These are phyloP conservation scores for Xenentodon cancila DNA, from an alignment of 2,797 vertebrate species.

Conservation along the genomic window DNA sequence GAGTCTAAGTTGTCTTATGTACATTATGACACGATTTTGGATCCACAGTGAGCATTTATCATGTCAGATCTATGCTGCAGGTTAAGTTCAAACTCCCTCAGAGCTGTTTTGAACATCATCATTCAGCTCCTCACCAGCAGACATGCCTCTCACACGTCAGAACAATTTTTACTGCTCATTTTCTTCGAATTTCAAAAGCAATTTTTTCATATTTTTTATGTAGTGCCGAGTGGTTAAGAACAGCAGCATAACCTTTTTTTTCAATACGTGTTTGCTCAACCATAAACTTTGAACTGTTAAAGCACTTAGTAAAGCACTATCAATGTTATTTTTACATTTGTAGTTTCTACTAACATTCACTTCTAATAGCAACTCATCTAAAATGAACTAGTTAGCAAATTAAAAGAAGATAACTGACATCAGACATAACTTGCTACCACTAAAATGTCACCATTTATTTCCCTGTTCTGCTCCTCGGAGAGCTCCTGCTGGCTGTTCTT, in stretches of 20 bases:
- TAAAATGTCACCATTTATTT: not conserved
- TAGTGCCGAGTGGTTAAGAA: not conserved
- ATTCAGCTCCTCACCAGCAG: not conserved
- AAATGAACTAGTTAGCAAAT: not conserved
- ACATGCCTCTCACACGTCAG: too few relatives aligned
- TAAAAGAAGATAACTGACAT: too few relatives aligned
- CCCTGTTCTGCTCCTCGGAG: not conserved
- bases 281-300: too few relatives aligned
- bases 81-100: not conserved
- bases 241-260: not conserved
- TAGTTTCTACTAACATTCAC: too few relatives aligned
- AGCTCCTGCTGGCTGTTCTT: conserved; percentile 21
- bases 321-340: too few relatives aligned
- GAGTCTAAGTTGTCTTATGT: too few relatives aligned
- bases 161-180: not conserved
- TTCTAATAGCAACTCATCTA: not conserved
- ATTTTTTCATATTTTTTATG: not conserved
- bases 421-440: too few relatives aligned
- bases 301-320: too few relatives aligned
- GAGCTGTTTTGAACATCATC: not conserved
- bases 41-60: too few relatives aligned
- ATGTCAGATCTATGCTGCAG: too few relatives aligned
- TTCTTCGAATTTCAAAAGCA: not conserved
- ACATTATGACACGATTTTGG: too few relatives aligned
- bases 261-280: too few relatives aligned